phyloP scores from a whole-genome alignment of 1,140 invertebrate species.

The Metopolophium dirhodum region DNA sequence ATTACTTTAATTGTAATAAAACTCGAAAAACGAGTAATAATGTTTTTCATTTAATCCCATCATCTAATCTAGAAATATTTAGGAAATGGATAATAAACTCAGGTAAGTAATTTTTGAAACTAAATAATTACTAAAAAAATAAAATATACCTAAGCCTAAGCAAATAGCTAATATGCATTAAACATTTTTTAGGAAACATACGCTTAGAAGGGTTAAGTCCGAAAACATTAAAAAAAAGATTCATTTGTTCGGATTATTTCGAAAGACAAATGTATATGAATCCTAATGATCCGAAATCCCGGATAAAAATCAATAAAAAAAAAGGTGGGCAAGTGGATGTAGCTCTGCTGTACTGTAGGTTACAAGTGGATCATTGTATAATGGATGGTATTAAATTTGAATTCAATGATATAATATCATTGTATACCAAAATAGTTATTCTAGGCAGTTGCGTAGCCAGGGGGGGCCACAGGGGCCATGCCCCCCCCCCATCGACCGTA shows the following conservation, averaged over 20 bases:
- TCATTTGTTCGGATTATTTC: background rate
- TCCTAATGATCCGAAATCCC: background rate
- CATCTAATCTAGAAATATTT: background rate
- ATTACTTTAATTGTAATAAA: background rate
- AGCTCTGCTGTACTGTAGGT: no score
- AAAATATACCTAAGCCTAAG: background rate
- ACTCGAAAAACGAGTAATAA: background rate
- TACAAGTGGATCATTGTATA: no score
- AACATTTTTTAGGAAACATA: background rate
- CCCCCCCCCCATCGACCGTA: no score
- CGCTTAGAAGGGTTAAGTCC: background rate
- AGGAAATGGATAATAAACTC: background rate
- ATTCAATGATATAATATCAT: no score
- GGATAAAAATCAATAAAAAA: no score
- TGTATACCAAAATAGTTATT: no score
- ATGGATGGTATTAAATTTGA: no score
- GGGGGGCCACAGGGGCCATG: no score
- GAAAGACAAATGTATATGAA: background rate
- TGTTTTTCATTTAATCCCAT: background rate
- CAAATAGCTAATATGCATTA: background rate
- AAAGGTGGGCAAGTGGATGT: no score
- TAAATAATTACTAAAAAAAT: background rate
- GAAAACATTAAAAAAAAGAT: background rate
- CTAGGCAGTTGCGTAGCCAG: no score
- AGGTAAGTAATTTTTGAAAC: background rate